Conservation (phyloP, 2,797 vertebrate species). For the Aeoliscus strigatus region DNA sequence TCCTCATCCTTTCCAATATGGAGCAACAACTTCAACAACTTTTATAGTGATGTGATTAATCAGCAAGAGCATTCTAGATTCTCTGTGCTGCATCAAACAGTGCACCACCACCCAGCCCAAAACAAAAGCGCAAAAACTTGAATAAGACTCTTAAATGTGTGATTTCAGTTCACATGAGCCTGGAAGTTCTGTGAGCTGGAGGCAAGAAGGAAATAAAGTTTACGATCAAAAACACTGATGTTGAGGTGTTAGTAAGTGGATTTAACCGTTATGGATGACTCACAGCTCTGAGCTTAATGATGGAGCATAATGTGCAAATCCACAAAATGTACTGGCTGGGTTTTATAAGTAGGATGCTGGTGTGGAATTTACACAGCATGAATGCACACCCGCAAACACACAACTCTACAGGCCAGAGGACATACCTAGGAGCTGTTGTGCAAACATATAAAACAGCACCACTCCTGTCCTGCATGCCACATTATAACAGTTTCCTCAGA, state of each 20-base stretch:
- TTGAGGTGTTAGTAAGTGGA: constrained; percentile 32
- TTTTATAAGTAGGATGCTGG: constrained; percentile 62
- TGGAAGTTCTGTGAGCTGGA: constrained; percentile 39
- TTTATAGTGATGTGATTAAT: constrained; percentile 4
- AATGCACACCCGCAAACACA: constrained; percentile 38
- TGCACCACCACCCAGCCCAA: constrained; percentile 8
- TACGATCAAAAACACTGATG: constrained; percentile 49
- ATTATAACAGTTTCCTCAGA: constrained; percentile 44
- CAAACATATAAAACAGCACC: constrained; percentile 58
- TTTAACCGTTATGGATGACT: constrained; percentile 38
- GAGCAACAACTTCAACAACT: not conserved
- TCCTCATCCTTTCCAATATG: not conserved
- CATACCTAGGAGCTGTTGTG: constrained; percentile 40
- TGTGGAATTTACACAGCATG: constrained; percentile 31
- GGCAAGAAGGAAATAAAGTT: constrained; percentile 46
- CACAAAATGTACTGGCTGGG: constrained; percentile 51
- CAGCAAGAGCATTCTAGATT: constrained; percentile 14
- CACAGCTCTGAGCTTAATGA: constrained; percentile 35
- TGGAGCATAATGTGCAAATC: constrained; percentile 47
- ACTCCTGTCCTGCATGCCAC: constrained; percentile 37
- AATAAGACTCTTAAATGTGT: constrained; percentile 34
- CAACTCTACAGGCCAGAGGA: constrained; percentile 12
- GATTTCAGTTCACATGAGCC: constrained; percentile 16
- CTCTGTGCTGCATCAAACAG: constrained; percentile 15
- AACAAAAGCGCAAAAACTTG: constrained; percentile 32